These are phyloP conservation scores for Arenicola marina DNA, from an alignment of 2,888 invertebrate genomes.

Conservation along the genomic window DNA sequence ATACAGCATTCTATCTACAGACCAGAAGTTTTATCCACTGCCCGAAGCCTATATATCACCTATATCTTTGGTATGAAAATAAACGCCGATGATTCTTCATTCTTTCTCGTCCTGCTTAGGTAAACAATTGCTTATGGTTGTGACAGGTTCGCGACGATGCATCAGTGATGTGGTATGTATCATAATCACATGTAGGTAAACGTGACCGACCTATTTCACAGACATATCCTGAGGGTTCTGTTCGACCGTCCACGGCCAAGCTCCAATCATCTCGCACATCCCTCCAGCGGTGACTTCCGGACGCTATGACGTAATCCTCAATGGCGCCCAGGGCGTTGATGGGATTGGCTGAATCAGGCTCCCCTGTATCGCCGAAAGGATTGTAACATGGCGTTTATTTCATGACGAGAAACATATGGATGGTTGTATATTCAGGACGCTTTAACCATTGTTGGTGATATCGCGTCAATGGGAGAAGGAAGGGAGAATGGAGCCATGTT, in stretches of 20 bases:
- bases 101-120: too few relatives aligned
- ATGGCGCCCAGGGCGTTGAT: slow-evolving; percentile 1
- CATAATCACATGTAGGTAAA: neutral
- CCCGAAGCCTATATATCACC: neutral
- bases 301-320: slow-evolving; percentile 23
- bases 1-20: neutral
- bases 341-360: slow-evolving; percentile 17
- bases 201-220: neutral
- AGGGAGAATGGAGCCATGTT: too few relatives aligned
- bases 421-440: too few relatives aligned
- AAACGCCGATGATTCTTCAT: neutral
- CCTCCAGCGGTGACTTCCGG: slow-evolving; percentile 8
- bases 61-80: neutral
- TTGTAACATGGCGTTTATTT: neutral
- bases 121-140: too few relatives aligned
- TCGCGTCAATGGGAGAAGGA: too few relatives aligned
- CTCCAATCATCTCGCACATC: slow-evolving; percentile 17
- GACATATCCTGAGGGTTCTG: neutral
- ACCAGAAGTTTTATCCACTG: neutral
- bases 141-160: too few relatives aligned
- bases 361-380: neutral
- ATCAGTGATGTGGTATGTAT: neutral
- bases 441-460: too few relatives aligned
- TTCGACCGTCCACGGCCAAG: neutral
- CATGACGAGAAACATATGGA: neutral